These are phyloP conservation scores for Lasioglossum leucozonium DNA, from an alignment of 2,888 invertebrate species.

Conservation along the genomic window DNA sequence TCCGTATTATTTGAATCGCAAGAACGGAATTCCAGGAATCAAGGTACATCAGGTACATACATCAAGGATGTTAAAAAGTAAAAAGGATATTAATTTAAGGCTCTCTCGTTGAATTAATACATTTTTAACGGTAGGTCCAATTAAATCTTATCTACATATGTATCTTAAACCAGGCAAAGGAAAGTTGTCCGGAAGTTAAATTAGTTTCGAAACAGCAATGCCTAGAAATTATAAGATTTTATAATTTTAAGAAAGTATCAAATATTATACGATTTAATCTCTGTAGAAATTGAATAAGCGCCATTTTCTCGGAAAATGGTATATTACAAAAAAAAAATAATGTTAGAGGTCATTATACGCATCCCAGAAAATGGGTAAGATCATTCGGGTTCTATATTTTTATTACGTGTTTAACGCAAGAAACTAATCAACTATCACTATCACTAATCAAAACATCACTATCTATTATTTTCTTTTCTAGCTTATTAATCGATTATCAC, in stretches of 20 bases:
- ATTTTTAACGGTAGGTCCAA: neutral
- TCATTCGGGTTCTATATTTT: neutral
- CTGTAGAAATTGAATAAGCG: neutral
- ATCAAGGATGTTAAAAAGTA: neutral
- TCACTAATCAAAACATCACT: no score
- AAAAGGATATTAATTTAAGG: neutral
- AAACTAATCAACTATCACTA: no score
- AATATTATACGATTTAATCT: no score
- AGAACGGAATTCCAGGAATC: neutral
- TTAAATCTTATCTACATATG: neutral
- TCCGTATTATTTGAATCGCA: neutral
- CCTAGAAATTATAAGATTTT: neutral
- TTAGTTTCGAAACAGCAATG: neutral
- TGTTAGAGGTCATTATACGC: neutral
- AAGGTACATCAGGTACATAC: neutral
- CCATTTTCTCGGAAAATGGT: neutral
- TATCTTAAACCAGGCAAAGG: neutral
- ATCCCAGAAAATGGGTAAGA: neutral
- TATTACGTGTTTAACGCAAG: no score
- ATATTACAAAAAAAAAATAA: neutral
- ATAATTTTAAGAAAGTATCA: no score
- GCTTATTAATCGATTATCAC: no score
- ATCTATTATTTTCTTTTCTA: no score
- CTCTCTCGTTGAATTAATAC: neutral
- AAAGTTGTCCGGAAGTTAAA: neutral